phyloP scores from a whole-genome alignment of 2,888 invertebrate species.

The Ernsta delagoae region DNA sequence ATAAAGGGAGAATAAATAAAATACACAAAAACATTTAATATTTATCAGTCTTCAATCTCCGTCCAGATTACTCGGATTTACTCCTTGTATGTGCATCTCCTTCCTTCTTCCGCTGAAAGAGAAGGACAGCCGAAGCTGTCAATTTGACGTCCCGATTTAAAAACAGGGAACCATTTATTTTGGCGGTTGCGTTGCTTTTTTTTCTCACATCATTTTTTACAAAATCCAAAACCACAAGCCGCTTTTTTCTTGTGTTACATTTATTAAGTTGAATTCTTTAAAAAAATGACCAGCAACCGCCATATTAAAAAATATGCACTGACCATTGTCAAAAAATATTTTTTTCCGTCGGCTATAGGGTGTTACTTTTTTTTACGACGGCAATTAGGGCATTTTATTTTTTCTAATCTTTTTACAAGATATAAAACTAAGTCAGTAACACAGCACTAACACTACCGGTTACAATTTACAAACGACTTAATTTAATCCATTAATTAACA shows the following conservation, averaged over 20 bases:
- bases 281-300: conserved; percentile 57
- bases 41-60: conserved; percentile 10
- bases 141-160: conserved; percentile 46
- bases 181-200: conserved; percentile 62
- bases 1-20: not conserved
- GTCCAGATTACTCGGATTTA: not conserved
- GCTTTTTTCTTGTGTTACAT: conserved; percentile 79
- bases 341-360: conserved; percentile 49
- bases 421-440: conserved; percentile 61
- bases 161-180: conserved; percentile 62
- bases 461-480: conserved; percentile 54
- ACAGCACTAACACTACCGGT: conserved; percentile 52
- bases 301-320: conserved; percentile 63
- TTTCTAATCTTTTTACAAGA: conserved; percentile 53
- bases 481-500: conserved; percentile 39
- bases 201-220: conserved; percentile 58
- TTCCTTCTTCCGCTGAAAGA: conserved; percentile 14
- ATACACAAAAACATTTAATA: conserved; percentile 9
- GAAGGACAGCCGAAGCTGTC: conserved; percentile 25
- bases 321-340: conserved; percentile 73
- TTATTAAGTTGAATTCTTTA: conserved; percentile 39
- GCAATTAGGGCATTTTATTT: conserved; percentile 40
- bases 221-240: conserved; percentile 65
- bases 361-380: conserved; percentile 45
- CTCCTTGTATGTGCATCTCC: not conserved